These are phyloP conservation scores for Potamarius usumacintae DNA, from an alignment of 2,113 vertebrate genomes.

Conservation along the genomic window DNA sequence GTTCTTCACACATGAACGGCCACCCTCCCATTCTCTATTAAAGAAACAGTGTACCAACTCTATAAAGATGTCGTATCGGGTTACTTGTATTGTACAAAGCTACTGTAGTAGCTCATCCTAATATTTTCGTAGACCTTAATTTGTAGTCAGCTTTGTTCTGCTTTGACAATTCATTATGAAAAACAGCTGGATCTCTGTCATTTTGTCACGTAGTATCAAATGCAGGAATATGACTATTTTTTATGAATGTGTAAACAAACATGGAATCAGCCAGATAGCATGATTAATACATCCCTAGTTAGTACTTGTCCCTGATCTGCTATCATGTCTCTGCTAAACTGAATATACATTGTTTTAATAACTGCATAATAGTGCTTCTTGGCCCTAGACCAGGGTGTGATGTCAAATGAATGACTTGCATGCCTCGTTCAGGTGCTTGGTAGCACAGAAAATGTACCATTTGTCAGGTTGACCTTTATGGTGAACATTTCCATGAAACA, in stretches of 20 bases:
- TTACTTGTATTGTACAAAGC: not conserved
- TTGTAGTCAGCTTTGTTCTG: not conserved
- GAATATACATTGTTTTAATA: constrained; percentile 66
- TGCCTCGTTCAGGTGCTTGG: constrained; percentile 4
- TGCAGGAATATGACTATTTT: not conserved
- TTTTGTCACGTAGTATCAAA: not conserved
- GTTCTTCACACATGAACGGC: not conserved
- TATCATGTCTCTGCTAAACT: constrained; percentile 65
- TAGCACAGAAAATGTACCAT: not conserved
- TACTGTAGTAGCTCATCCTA: not conserved
- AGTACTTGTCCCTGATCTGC: not conserved
- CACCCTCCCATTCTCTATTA: not conserved
- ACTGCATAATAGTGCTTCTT: constrained; percentile 50
- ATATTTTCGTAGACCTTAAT: not conserved
- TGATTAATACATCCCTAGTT: not conserved
- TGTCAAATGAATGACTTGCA: constrained; percentile 54
- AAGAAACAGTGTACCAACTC: not conserved
- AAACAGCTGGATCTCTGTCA: not conserved
- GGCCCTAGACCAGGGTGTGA: constrained; percentile 11
- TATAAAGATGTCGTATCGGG: not conserved
- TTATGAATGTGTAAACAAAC: not conserved
- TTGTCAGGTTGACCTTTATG: constrained; percentile 1
- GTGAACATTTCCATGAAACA: not conserved
- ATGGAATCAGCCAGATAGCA: not conserved
- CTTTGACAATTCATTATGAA: not conserved